phyloP scores from a whole-genome alignment of 2,113 vertebrate species.

The Ovibos moschatus region DNA sequence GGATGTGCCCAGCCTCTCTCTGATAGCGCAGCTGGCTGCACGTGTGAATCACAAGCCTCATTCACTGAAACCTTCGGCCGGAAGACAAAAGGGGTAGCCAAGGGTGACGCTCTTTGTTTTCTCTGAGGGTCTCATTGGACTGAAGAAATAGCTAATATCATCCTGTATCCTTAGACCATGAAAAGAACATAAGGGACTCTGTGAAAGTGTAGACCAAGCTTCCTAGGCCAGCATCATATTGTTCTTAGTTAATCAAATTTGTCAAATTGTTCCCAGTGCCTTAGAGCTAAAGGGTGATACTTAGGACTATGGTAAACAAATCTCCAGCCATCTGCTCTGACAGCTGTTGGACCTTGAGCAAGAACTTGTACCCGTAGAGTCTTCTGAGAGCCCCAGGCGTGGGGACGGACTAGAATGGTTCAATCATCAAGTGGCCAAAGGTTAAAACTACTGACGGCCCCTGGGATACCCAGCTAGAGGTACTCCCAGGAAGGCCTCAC shows the following conservation, averaged over 20 bases:
- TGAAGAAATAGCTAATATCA: constrained; percentile 48
- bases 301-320: constrained; percentile 54
- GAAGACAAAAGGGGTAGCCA: constrained; percentile 51
- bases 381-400: constrained; percentile 29
- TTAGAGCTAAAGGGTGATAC: constrained; percentile 64
- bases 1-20: not conserved
- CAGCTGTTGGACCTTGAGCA: constrained; percentile 71
- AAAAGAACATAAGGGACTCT: constrained; percentile 66
- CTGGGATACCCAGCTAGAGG: not conserved
- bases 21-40: not conserved
- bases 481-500: not conserved
- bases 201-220: constrained; percentile 31
- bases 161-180: constrained; percentile 43
- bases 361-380: constrained; percentile 55
- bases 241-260: constrained; percentile 75
- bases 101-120: constrained; percentile 45
- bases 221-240: constrained; percentile 63
- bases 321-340: constrained; percentile 72
- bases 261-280: constrained; percentile 70
- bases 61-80: not conserved
- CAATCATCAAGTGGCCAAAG: constrained; percentile 26
- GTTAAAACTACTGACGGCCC: not conserved
- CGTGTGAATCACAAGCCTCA: not conserved
- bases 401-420: not conserved
- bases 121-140: not conserved